Base-by-base conservation (phyloP, 2,113 vertebrate species). In the Zapornia atra region DNA sequence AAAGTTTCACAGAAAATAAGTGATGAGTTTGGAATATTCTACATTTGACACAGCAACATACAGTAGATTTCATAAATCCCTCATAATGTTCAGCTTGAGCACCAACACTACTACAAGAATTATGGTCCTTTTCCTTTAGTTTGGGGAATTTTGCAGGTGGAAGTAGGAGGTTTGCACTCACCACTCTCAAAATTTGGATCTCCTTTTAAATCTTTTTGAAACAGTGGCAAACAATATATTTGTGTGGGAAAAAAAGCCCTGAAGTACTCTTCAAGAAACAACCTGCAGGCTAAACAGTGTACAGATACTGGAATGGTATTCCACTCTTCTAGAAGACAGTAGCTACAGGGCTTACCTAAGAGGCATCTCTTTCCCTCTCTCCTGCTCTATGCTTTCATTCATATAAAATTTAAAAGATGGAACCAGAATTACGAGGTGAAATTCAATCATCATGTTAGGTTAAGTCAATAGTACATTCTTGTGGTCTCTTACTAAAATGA, bases 301-400 rank as follows among this genome's bases (percentile, higher is more conserved):
- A 12, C 12, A 80, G 34, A 50, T 36, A 34, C 4, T 69, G 7
- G 6, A 71, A 33, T 2, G 46, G 11, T 29, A 31, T 8, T 51
- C 12, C 50, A 28, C 34, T 38, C 75, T 76, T 34, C 22, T 2
- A 1, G 12, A 76, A 63, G 29, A 34, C 46, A 5, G 33, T 5
- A 4, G 24, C 17, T 56, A 68, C 2, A 3, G 16, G 4, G 5
- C 63, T 77, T 78, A 78, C 24, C 34, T 42, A 0, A 63, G n/a
- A n/a, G n/a, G n/a, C 22, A n/a, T 54, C 44, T 53, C 8, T 54
- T 40, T 77, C 44, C n/a, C 12, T 51, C 36, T 6, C 20, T 65
- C 21, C 12, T 38, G 0, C 12, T 31, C 38, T 1, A 0, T 13
- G 11, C 10, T 51, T 77, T 56, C 34, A 57, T 64, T 59, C 8